Evolutionary conservation across 2,113 vertebrate species (phyloP), one percentile per base, ranked within the genome.

Genomic region (Holacanthus passer): DNA sequence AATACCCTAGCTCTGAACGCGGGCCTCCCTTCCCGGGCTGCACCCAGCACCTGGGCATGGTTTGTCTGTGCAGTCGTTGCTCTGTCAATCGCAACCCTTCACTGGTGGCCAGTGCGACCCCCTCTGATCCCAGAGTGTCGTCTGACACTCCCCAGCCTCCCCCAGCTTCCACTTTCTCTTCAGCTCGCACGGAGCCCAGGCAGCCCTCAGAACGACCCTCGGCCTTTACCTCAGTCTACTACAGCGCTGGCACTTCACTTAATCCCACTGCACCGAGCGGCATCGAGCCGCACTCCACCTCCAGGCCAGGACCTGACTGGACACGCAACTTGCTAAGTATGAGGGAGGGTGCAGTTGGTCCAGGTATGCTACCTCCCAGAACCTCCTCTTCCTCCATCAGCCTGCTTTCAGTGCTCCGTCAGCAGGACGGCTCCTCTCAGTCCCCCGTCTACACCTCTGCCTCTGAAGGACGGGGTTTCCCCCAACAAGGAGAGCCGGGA

Each of bases 361-460:
- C 86, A 19, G 91, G 82, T 53, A 95, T 99, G 95, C 96, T 97
- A 50, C 98, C 98, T 4, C 98, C 98, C 76, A 96, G 98, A 86
- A 99, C 98, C 90, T 99, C 97, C 88, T 97, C 98, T n/a, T 99
- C 98, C 70, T 99, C 98, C 0, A 95, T 99, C 89, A 97, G 97
- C 91, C 95, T 99, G 78, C 95, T 99, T 48, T 98, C 98, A 0
- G 96, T 98, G 81, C 96, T 99, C 69, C 95, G 97, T 53, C 98
- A 98, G 90, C 97, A 99, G 91, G 97, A 99, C 82, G 95, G 97
- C 58, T 96, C 96, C 77, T 96, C 97, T 43, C 96, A 97, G 84
- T 96, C 97, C 0, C 97, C 98, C 0, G 97, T 99, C 43, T 99
- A 99, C 94, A 99, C 98, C 56, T 99, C 98, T 1, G 97, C 97